Evolutionary conservation across 2,888 invertebrate species (phyloP).

Genomic region (Chelonus formosanus): DNA sequence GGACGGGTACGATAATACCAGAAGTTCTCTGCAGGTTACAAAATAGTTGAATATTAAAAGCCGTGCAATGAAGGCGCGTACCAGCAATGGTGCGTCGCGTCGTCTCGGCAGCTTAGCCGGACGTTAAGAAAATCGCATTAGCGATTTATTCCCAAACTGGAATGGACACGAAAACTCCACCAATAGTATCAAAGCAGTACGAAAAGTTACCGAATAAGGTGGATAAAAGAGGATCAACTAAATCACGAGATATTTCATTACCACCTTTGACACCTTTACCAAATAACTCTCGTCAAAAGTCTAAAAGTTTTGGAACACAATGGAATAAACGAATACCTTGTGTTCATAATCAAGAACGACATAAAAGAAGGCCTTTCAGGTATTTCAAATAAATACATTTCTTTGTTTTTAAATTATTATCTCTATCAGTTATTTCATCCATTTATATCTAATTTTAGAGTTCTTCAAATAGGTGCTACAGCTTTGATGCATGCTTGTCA

Average conservation of each 20-base stretch:
- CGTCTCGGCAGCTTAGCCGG: slow-evolving; percentile 24
- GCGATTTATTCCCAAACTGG: slow-evolving; percentile 52
- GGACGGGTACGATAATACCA: slow-evolving; percentile 25
- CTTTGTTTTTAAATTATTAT: slow-evolving; percentile 7
- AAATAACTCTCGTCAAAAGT: slow-evolving; percentile 43
- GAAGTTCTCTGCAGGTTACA: slow-evolving; percentile 24
- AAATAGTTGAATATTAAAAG: slow-evolving; percentile 17
- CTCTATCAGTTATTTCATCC: no score
- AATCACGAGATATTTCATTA: slow-evolving; percentile 53
- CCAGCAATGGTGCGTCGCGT: slow-evolving; percentile 17
- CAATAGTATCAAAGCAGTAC: slow-evolving; percentile 58
- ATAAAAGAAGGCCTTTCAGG: slow-evolving; percentile 58
- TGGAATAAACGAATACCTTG: slow-evolving; percentile 37
- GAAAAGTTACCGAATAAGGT: slow-evolving; percentile 53
- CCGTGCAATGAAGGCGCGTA: slow-evolving; percentile 20
- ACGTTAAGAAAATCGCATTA: slow-evolving; percentile 29
- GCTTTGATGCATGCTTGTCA: slow-evolving; percentile 92
- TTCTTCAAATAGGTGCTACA: slow-evolving; percentile 74
- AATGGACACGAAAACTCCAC: slow-evolving; percentile 64
- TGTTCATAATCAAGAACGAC: slow-evolving; percentile 44
- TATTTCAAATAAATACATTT: slow-evolving; percentile 31
- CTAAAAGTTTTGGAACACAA: slow-evolving; percentile 30
- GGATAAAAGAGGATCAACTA: slow-evolving; percentile 39
- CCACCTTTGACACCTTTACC: slow-evolving; percentile 56
- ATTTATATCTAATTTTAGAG: slow-evolving; percentile 45